Percentiles rank a stretch among this genome's conserved stretches.
Conservation (phyloP, 2,888 invertebrate genomes). For the Metallyticus violacea region DNA sequence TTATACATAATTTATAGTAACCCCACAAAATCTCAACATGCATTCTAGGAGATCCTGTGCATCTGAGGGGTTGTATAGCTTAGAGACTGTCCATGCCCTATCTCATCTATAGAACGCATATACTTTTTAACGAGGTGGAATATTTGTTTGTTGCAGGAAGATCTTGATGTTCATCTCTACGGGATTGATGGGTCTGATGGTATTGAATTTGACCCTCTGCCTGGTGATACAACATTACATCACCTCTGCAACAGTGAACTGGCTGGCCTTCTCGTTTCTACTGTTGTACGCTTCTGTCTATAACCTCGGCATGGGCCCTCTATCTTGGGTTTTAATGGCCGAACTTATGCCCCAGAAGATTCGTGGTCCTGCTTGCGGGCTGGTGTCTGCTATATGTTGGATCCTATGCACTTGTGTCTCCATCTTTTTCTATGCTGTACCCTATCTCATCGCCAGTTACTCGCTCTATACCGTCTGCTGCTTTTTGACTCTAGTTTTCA, state of each 20-base stretch:
- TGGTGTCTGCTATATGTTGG: background rate
- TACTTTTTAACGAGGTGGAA: no score
- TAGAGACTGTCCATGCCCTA: no score
- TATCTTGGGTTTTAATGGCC: background rate
- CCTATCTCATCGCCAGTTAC: background rate
- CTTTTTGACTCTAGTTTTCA: background rate
- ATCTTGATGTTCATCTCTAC: background rate
- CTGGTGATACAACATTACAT: background rate
- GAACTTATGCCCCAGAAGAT: background rate
- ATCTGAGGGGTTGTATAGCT: no score
- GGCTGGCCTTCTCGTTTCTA: background rate
- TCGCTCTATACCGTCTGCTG: background rate
- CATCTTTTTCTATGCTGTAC: background rate
- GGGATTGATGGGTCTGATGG: background rate
- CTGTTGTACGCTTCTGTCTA: background rate
- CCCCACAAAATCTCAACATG: no score
- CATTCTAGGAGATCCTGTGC: no score
- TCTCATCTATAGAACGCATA: no score
- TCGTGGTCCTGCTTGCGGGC: background rate
- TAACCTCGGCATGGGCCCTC: background rate
- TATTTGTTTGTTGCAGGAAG: background rate
- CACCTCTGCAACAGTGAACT: background rate
- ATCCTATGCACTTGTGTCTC: background rate
- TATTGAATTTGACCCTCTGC: background rate
- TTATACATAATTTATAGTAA: no score